phyloP scores from a whole-genome alignment of 37 sponge, comb jelly and placozoan genomes.

The Halisarca cf. caerulea region DNA sequence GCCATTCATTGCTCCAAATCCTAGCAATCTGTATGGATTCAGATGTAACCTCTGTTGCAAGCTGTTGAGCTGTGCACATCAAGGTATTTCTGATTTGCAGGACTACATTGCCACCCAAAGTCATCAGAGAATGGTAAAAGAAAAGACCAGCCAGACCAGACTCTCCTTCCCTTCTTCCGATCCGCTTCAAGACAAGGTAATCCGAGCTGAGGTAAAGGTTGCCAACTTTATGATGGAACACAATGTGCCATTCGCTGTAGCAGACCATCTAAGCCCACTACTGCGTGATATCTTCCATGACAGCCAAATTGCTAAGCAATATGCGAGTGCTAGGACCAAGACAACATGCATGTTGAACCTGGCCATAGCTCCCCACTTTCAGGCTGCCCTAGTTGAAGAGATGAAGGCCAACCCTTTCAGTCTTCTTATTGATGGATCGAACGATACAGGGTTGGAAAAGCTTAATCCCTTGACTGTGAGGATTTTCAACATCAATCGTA shows the following conservation, averaged over 20 bases:
- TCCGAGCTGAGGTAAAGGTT: slow-evolving; percentile 30
- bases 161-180: slow-evolving; percentile 25
- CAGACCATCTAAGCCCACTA: slow-evolving; percentile 26
- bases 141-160: slow-evolving; percentile 8
- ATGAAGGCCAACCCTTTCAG: slow-evolving; percentile 40
- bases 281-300: slow-evolving; percentile 21
- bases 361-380: slow-evolving; percentile 28
- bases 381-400: slow-evolving; percentile 39
- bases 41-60: slow-evolving; percentile 36
- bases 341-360: slow-evolving; percentile 28
- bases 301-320: slow-evolving; percentile 34
- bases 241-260: slow-evolving; percentile 33
- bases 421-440: slow-evolving; percentile 54
- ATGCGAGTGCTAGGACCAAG: slow-evolving; percentile 24
- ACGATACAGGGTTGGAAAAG: slow-evolving; percentile 48
- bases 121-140: slow-evolving; percentile 22
- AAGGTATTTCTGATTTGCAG: slow-evolving; percentile 37
- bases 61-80: slow-evolving; percentile 22
- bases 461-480: slow-evolving; percentile 65
- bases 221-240: slow-evolving; percentile 24
- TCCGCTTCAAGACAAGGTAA: background rate
- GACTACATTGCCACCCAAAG: slow-evolving; percentile 32
- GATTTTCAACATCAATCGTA: slow-evolving; percentile 30
- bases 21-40: slow-evolving; percentile 19
- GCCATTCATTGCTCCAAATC: slow-evolving; percentile 30